Conservation (phyloP, 2,797 vertebrate genomes). For the Rhincodon typus region DNA sequence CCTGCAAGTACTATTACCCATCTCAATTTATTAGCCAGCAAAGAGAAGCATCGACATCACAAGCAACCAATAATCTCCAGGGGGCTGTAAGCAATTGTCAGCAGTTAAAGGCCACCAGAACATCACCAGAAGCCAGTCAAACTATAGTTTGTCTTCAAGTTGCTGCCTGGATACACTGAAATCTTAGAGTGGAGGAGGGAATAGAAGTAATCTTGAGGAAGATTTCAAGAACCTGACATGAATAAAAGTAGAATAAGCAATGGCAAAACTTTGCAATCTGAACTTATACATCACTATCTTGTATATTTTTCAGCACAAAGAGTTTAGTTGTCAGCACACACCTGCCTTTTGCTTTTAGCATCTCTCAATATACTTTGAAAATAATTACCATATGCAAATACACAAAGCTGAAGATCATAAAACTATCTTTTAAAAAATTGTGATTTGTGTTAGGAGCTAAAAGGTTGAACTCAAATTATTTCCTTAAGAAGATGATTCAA, state of each 20-base stretch:
- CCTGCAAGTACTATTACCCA: background rate
- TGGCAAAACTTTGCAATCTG: background rate
- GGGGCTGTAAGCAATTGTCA: background rate
- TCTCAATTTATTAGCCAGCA: background rate
- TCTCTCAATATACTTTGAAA: background rate
- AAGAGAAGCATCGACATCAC: background rate
- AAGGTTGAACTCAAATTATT: background rate
- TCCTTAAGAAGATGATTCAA: background rate
- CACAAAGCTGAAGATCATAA: background rate
- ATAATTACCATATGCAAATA: background rate
- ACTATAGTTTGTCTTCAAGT: too few species aligned
- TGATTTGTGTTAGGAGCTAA: background rate
- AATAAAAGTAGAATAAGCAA: background rate
- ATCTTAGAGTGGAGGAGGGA: background rate
- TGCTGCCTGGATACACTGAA: background rate
- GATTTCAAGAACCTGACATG: background rate
- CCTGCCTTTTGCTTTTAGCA: background rate
- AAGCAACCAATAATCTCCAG: background rate
- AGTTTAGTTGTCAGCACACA: background rate
- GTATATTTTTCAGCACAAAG: background rate
- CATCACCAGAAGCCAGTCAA: background rate
- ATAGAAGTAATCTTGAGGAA: background rate
- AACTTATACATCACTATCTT: background rate
- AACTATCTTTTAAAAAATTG: background rate
- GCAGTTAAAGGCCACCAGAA: background rate